A percentile compares a stretch with the other conserved stretches of the same genome.
Conservation (phyloP, 2,888 invertebrate genomes). For the Bombylius major region DNA sequence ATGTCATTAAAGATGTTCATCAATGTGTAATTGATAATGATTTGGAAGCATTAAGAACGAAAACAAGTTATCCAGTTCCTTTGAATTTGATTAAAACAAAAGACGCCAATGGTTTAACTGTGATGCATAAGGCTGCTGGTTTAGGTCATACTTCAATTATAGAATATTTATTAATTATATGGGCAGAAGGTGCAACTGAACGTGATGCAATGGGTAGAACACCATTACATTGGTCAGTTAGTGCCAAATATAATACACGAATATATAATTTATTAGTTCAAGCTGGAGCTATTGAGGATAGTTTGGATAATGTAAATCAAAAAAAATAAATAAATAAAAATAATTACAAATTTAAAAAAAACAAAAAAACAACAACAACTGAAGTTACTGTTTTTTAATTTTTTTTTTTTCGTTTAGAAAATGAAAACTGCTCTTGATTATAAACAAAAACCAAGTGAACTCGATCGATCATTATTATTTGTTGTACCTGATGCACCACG, state of each 20-base stretch:
- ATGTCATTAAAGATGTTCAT: slow-evolving; percentile 70
- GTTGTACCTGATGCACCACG: slow-evolving; percentile 72
- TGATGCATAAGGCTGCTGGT: slow-evolving; percentile 83
- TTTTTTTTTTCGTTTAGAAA: slow-evolving; percentile 45
- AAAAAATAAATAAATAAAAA: background rate
- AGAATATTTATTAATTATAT: slow-evolving; percentile 56
- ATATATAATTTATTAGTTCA: slow-evolving; percentile 66
- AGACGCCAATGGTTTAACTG: slow-evolving; percentile 68
- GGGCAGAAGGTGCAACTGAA: slow-evolving; percentile 54
- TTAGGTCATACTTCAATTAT: slow-evolving; percentile 63
- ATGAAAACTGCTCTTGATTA: slow-evolving; percentile 72
- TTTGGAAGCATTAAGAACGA: slow-evolving; percentile 52
- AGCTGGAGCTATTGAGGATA: slow-evolving; percentile 73
- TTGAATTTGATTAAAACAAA: slow-evolving; percentile 59
- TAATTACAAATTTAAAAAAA: no score
- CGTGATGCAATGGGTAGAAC: slow-evolving; percentile 75
- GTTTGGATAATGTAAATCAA: slow-evolving; percentile 59
- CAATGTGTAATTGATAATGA: slow-evolving; percentile 64
- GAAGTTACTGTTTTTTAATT: background rate
- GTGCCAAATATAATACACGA: slow-evolving; percentile 61
- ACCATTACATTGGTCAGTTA: slow-evolving; percentile 69
- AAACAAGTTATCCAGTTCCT: slow-evolving; percentile 55
- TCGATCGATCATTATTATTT: slow-evolving; percentile 58
- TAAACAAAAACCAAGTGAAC: slow-evolving; percentile 58
- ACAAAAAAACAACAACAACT: background rate